Percentiles rank a stretch among this genome's conserved stretches.
phyloP scores from a whole-genome alignment of 1,140 invertebrate species.

The Ostrea denselamellosa region DNA sequence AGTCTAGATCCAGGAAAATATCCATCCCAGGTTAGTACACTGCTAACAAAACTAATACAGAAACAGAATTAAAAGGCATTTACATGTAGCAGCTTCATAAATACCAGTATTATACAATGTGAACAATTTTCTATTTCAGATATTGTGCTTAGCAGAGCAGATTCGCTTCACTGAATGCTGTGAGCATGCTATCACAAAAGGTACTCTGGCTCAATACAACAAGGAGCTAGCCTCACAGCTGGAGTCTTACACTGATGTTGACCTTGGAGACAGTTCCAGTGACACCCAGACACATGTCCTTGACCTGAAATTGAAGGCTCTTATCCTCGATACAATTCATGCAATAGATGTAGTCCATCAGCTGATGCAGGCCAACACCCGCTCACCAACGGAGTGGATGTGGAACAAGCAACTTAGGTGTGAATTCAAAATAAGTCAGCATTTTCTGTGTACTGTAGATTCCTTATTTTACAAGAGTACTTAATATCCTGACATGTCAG shows the following conservation, averaged over 20 bases:
- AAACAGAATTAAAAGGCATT: no score
- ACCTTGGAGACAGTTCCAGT: conserved; percentile 73
- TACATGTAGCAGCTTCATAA: no score
- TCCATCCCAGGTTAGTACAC: conserved; percentile 84
- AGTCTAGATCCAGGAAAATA: conserved; percentile 87
- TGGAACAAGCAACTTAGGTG: conserved; percentile 98
- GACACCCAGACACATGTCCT: conserved; percentile 74
- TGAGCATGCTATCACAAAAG: conserved; percentile 87
- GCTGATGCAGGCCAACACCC: conserved; percentile 85
- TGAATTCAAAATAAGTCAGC: background rate
- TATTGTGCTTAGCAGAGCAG: conserved; percentile 85
- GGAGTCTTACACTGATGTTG: conserved; percentile 83
- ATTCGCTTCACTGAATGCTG: conserved; percentile 90
- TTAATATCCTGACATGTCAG: no score
- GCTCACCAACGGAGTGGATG: conserved; percentile 87
- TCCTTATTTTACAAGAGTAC: no score
- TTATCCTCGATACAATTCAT: conserved; percentile 97
- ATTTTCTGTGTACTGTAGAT: background rate
- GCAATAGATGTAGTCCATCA: conserved; percentile 90
- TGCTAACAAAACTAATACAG: background rate
- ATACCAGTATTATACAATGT: no score
- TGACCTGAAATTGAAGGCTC: conserved; percentile 83
- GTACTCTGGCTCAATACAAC: conserved; percentile 82
- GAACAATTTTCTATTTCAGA: conserved; percentile 79
- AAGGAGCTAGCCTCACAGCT: conserved; percentile 82